Percentiles rank a stretch among this genome's conserved stretches.
These are phyloP conservation scores for Vulpes ferrilata DNA, from an alignment of 2,113 vertebrate species.

Conservation along the genomic window DNA sequence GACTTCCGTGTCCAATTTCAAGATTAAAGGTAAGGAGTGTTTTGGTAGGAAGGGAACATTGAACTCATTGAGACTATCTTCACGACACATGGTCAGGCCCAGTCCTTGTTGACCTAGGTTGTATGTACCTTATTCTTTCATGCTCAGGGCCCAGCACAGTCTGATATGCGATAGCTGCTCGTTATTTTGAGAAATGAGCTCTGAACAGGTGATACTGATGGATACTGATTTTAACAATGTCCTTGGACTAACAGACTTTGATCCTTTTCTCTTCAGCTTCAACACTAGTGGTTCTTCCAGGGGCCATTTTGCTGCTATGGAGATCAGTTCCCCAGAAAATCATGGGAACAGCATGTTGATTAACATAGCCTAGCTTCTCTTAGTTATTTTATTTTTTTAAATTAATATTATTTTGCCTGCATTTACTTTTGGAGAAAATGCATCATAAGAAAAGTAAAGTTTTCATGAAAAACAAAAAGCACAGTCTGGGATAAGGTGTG, in stretches of 20 bases:
- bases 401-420: background rate
- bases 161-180: background rate
- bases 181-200: background rate
- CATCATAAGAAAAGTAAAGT: background rate
- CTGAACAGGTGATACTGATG: background rate
- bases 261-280: background rate
- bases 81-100: accelerated
- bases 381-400: background rate
- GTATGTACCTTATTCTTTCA: background rate
- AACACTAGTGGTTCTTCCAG: background rate
- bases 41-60: background rate
- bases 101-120: accelerated
- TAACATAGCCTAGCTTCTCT: background rate
- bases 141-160: background rate
- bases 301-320: accelerated
- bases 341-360: background rate
- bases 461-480: background rate
- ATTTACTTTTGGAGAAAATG: background rate
- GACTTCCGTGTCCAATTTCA: background rate
- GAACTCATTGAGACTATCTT: background rate
- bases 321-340: background rate
- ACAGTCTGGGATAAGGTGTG: background rate
- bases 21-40: background rate
- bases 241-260: background rate
- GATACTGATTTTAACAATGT: background rate